These are phyloP conservation scores for Drosophila baimaii DNA, from an alignment of 1,140 invertebrate species.

Conservation along the genomic window DNA sequence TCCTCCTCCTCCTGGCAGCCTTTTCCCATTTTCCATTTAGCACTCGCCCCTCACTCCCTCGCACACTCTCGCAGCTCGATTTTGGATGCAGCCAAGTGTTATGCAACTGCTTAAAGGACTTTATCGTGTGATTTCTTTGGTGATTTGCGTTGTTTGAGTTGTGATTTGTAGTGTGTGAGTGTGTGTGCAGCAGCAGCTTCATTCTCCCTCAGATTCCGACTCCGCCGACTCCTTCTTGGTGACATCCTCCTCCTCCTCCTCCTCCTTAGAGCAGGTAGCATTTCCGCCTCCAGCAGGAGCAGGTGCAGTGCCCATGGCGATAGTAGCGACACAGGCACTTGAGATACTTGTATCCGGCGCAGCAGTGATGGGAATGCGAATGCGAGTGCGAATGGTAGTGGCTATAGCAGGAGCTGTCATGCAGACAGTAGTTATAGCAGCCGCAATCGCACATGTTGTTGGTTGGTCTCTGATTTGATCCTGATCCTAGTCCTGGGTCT, in stretches of 20 bases:
- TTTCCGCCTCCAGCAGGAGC: constrained; percentile 77
- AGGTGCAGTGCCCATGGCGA: constrained; percentile 75
- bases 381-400: constrained; percentile 66
- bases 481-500: background rate
- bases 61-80: constrained; percentile 18
- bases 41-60: constrained; percentile 5
- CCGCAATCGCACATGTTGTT: constrained; percentile 75
- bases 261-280: constrained; percentile 70
- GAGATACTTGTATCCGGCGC: constrained; percentile 77
- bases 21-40: constrained; percentile 3
- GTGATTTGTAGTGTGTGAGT: constrained; percentile 55
- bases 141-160: constrained; percentile 67
- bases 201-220: background rate
- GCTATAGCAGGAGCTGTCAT: constrained; percentile 72
- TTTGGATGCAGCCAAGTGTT: constrained; percentile 78
- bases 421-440: constrained; percentile 75
- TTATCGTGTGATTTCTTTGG: constrained; percentile 70
- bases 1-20: background rate
- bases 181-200: constrained; percentile 6
- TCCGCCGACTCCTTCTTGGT: background rate
- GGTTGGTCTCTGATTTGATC: background rate
- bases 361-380: constrained; percentile 73
- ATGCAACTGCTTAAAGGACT: constrained; percentile 82
- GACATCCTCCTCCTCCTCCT: background rate
- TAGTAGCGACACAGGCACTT: constrained; percentile 77